Evolutionary conservation across 2,113 vertebrate genomes (phyloP).

Genomic region (Pedetes capensis): DNA sequence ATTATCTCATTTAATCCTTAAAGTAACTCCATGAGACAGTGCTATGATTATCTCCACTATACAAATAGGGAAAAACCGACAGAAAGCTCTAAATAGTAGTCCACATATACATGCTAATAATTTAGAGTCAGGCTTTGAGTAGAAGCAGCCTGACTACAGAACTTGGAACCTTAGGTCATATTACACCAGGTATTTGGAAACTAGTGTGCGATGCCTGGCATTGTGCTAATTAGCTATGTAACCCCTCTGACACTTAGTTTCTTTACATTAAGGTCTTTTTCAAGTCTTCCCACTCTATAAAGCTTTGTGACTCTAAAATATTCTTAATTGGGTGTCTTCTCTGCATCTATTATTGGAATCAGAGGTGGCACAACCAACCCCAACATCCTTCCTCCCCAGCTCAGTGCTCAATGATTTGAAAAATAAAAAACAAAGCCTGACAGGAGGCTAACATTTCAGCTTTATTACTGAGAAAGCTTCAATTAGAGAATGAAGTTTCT

Average conservation of each 20-base stretch:
- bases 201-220: not conserved
- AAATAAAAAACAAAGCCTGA: not conserved
- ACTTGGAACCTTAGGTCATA: not conserved
- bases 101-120: not conserved
- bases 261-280: conserved; percentile 6
- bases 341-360: conserved; percentile 30
- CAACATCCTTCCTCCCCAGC: not conserved
- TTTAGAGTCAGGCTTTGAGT: not conserved
- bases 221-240: conserved; percentile 17
- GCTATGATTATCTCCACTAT: not conserved
- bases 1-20: conserved; percentile 29
- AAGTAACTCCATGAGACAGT: not conserved
- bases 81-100: not conserved
- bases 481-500: not conserved
- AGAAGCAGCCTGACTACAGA: not conserved
- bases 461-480: not conserved
- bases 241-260: not conserved
- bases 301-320: not conserved
- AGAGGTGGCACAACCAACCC: not conserved
- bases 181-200: conserved; percentile 29
- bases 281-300: not conserved
- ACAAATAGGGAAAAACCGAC: not conserved
- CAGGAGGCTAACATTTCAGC: not conserved
- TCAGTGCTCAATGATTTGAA: not conserved
- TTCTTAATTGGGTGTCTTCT: conserved; percentile 46